phyloP scores from a whole-genome alignment of 2,797 vertebrate genomes.

The Lepilemur septentrionalis region DNA sequence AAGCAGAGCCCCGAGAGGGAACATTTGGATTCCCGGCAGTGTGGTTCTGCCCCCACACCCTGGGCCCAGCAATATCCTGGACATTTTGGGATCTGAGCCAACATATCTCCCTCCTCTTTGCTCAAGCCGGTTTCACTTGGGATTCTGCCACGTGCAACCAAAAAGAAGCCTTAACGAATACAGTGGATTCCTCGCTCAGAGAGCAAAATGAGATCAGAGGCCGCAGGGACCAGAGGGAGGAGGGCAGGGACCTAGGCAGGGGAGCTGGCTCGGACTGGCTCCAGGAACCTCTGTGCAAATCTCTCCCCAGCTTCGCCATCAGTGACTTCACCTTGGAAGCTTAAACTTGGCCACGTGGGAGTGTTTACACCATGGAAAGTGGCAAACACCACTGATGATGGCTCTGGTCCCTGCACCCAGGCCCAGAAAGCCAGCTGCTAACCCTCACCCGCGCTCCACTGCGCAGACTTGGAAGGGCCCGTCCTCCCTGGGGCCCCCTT shows the following conservation, averaged over 20 bases:
- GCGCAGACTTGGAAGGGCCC: not conserved
- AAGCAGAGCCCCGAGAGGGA: not conserved
- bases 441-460: rapidly evolving
- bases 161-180: not conserved
- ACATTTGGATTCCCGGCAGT: not conserved
- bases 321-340: not conserved
- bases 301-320: not conserved
- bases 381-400: not conserved
- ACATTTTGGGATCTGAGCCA: not conserved
- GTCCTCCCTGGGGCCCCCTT: not conserved
- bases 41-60: too few species aligned
- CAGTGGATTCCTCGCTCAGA: rapidly evolving
- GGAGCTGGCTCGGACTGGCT: not conserved
- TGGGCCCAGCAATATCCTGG: not conserved
- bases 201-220: not conserved
- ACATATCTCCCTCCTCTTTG: not conserved
- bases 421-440: not conserved
- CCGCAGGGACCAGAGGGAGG: too few species aligned
- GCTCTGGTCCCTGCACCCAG: not conserved
- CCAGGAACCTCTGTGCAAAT: not conserved
- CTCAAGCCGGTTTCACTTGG: not conserved
- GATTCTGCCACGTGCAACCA: not conserved
- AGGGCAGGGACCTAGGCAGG: too few species aligned
- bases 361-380: not conserved
- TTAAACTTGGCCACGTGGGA: rapidly evolving